Base-by-base conservation (phyloP, 2,888 invertebrate genomes). In the Andrena trimmerana region DNA sequence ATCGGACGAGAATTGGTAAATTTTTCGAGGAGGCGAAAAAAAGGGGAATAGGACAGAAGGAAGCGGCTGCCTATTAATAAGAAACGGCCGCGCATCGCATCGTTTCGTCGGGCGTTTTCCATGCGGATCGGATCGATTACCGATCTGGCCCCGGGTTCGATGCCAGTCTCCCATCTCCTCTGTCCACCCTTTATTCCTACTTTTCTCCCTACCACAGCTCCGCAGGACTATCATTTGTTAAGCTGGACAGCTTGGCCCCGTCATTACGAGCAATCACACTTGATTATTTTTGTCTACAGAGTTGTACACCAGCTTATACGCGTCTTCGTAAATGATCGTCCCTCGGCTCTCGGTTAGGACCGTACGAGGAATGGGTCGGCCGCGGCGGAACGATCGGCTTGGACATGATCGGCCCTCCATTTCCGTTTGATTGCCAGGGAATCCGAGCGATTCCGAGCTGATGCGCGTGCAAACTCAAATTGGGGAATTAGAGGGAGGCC, bases 231-330 rank as follows among this genome's bases (percentile, higher is more conserved):
- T 93, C 92, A 93, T 93, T 93, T 93, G 93, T 93, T 93, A 93
- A 93, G 92, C 91, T 93, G 93, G 92, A 93, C 93, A 93, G 92
- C 93, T 93, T 92, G 91, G 92, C 90, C 92, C 93, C 92, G 90
- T 93, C 92, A 93, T 93, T 93, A 93, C 93, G 92, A 93, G 93
- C 93, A 93, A 93, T 93, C 93, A 93, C 93, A 93, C 90, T 93
- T 93, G 93, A 93, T 93, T 93, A 93, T 93, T 93, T 93, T 93
- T 93, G 93, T 93, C 93, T 93, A 93, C 93, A 93, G 86, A 87
- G 82, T 86, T 76, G 78, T 81, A 83, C 76, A 50, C 78, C 81
- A 54, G 33, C 63, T 72, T 78, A 73, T 85, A 84, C 75, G 78
- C 79, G 68, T 82, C 78, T 69, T 77, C 76, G 80, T 77, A 83